These are phyloP conservation scores for Sericinus montela DNA, from an alignment of 2,888 invertebrate genomes.

Conservation along the genomic window DNA sequence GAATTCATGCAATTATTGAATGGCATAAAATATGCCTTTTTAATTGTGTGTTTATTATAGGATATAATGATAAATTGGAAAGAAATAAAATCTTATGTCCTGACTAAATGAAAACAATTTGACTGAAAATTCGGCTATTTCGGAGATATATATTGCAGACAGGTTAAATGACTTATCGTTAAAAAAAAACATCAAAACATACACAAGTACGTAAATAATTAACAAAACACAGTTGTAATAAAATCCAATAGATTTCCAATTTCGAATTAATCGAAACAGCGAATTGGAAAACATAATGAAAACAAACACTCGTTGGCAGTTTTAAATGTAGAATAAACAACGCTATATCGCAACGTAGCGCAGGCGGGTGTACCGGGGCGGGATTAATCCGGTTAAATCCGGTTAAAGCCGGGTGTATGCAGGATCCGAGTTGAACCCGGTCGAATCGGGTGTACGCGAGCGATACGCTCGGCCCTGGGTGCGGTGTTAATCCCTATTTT, in stretches of 20 bases:
- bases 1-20: too few species aligned
- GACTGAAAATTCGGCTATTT: too few species aligned
- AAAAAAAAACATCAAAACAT: neutral
- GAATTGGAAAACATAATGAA: constrained; percentile 34
- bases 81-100: too few species aligned
- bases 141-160: too few species aligned
- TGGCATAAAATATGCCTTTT: too few species aligned
- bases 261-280: constrained; percentile 13
- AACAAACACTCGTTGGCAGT: constrained; percentile 51
- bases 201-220: neutral
- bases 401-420: constrained; percentile 46
- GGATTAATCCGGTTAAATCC: constrained; percentile 54
- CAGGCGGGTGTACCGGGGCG: constrained; percentile 42
- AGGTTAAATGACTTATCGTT: too few species aligned
- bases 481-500: constrained; percentile 74
- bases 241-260: constrained; percentile 14
- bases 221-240: constrained; percentile 3
- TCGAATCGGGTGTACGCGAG: constrained; percentile 47
- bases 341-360: constrained; percentile 64
- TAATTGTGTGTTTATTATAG: too few species aligned
- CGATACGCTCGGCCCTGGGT: constrained; percentile 55
- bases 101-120: too few species aligned
- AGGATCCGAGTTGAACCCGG: constrained; percentile 45
- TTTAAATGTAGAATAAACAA: constrained; percentile 68
- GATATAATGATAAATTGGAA: too few species aligned